phyloP scores from a whole-genome alignment of 2,888 invertebrate species.

The Mamestra brassicae region DNA sequence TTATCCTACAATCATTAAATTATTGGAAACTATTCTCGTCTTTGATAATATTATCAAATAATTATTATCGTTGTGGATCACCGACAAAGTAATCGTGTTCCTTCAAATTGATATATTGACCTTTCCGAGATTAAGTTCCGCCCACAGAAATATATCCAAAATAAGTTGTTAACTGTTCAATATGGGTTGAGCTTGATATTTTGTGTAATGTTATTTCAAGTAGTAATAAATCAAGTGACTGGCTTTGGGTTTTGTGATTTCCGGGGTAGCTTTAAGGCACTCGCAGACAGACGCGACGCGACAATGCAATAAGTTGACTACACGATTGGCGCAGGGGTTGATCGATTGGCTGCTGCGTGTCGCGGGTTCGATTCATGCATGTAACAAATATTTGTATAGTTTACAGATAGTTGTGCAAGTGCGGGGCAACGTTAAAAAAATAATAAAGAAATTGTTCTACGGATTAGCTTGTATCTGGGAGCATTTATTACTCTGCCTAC shows the following conservation, averaged over 20 bases:
- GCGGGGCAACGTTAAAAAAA: no score
- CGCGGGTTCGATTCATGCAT: no score
- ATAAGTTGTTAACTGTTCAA: neutral
- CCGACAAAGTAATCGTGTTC: slow-evolving; percentile 20
- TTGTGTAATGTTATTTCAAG: slow-evolving; percentile 16
- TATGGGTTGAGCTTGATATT: slow-evolving; percentile 8
- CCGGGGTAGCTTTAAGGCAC: neutral
- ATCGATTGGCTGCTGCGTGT: no score
- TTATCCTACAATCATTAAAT: neutral
- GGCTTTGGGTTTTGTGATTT: neutral
- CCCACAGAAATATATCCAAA: slow-evolving; percentile 6
- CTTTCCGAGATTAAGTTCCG: slow-evolving; percentile 18
- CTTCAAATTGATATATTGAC: slow-evolving; percentile 29
- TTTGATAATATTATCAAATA: neutral
- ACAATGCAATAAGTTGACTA: no score
- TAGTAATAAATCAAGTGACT: slow-evolving; percentile 5
- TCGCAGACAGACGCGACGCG: no score
- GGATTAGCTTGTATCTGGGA: no score
- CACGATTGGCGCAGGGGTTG: no score
- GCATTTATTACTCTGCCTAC: no score
- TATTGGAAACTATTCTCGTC: slow-evolving; percentile 19
- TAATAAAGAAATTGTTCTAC: no score
- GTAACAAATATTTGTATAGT: no score
- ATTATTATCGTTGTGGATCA: slow-evolving; percentile 17
- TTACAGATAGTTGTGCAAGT: no score